phyloP scores from a whole-genome alignment of 2,888 invertebrate species.

The Pollenia griseotomentosa region DNA sequence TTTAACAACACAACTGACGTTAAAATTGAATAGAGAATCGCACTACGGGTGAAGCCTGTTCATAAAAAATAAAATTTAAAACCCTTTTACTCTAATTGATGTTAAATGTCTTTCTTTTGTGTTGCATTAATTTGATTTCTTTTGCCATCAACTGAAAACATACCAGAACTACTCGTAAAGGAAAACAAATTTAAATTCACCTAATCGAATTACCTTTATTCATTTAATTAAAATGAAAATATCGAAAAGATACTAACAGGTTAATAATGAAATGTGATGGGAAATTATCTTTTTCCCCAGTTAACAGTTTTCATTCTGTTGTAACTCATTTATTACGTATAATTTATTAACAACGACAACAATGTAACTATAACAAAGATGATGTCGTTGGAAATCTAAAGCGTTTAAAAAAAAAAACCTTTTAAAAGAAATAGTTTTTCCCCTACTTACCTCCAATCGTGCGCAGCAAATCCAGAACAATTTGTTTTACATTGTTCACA shows the following conservation, averaged over 20 bases:
- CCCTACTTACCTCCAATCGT: conserved; percentile 94
- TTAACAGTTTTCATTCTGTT: background rate
- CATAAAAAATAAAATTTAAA: no score
- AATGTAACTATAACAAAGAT: background rate
- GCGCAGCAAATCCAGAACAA: conserved; percentile 93
- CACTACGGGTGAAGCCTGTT: no score
- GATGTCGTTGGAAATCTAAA: no score
- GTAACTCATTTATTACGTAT: background rate
- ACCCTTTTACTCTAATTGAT: no score
- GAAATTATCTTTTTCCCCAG: background rate
- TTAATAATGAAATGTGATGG: background rate
- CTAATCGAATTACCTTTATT: no score
- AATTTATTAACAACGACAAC: background rate
- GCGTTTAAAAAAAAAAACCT: background rate
- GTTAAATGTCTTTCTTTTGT: no score
- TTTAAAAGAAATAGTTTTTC: conserved; percentile 3
- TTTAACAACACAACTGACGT: no score
- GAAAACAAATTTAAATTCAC: no score
- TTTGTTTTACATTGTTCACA: conserved; percentile 93
- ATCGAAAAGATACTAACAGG: background rate
- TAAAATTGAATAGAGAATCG: no score
- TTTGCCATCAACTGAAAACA: no score
- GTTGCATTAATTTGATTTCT: no score
- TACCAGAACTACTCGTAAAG: no score
- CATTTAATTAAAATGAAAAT: background rate